Evolutionary conservation across 2,888 invertebrate species (phyloP).

Genomic region (Brachynemurus nebulosus): DNA sequence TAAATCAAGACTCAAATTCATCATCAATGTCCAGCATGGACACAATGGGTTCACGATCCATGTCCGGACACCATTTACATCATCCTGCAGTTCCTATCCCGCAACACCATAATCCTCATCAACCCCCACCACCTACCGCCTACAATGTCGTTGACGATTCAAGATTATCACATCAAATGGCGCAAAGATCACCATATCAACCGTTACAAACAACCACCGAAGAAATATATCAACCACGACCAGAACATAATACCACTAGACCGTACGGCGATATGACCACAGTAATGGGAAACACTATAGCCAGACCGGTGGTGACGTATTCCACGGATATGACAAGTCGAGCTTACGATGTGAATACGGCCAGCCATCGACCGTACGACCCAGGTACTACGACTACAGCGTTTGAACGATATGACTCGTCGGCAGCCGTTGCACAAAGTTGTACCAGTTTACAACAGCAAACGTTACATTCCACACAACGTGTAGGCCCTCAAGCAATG

Average conservation of each 20-base stretch:
- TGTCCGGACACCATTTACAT: conserved; percentile 33
- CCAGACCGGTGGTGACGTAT: conserved; percentile 42
- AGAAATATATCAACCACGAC: conserved; percentile 32
- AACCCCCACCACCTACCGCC: conserved; percentile 30
- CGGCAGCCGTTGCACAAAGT: conserved; percentile 27
- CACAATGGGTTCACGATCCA: conserved; percentile 33
- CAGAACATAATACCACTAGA: conserved; percentile 30
- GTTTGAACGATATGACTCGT: conserved; percentile 49
- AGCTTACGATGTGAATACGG: conserved; percentile 37
- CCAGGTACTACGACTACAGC: conserved; percentile 42
- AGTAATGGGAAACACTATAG: conserved; percentile 37
- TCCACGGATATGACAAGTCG: conserved; percentile 36
- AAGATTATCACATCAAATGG: conserved; percentile 42
- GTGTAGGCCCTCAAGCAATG: conserved; percentile 39
- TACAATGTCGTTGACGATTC: conserved; percentile 39
- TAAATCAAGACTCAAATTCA: conserved; percentile 56
- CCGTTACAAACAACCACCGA: conserved; percentile 30
- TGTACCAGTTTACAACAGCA: conserved; percentile 35
- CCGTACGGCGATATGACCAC: conserved; percentile 50
- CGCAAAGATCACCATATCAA: conserved; percentile 53
- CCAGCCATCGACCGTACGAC: conserved; percentile 43
- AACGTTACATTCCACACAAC: conserved; percentile 33
- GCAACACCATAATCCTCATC: conserved; percentile 37
- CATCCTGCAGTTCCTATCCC: conserved; percentile 31
- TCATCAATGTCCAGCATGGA: conserved; percentile 59